phyloP scores from a whole-genome alignment of 2,797 vertebrate species.

The Mus minutoides region DNA sequence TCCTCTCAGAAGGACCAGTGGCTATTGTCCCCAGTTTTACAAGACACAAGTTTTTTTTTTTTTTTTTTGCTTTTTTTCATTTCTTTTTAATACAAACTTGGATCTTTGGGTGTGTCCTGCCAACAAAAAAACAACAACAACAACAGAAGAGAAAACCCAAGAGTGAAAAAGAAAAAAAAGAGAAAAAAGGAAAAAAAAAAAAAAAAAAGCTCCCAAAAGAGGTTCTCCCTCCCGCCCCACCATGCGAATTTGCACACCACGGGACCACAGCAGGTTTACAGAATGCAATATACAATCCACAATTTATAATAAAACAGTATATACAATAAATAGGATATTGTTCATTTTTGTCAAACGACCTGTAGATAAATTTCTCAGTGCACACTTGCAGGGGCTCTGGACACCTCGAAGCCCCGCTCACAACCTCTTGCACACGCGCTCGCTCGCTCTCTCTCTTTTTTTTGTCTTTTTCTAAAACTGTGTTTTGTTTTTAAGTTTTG shows the following conservation, averaged over 20 bases:
- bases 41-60: slow-evolving; percentile 69
- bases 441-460: slow-evolving; percentile 78
- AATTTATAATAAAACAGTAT: slow-evolving; percentile 92
- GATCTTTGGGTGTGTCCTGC: slow-evolving; percentile 89
- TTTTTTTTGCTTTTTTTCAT: slow-evolving; percentile 74
- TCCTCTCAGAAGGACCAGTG: slow-evolving; percentile 32
- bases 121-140: slow-evolving; percentile 85
- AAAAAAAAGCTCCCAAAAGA: slow-evolving; percentile 83
- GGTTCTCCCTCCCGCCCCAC: slow-evolving; percentile 82
- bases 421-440: slow-evolving; percentile 85
- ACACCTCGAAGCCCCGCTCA: slow-evolving; percentile 75
- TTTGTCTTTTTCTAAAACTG: slow-evolving; percentile 84
- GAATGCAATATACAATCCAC: slow-evolving; percentile 91
- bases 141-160: slow-evolving; percentile 85
- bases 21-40: slow-evolving; percentile 47
- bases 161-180: slow-evolving; percentile 83
- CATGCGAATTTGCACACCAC: slow-evolving; percentile 90
- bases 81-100: slow-evolving; percentile 86
- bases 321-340: slow-evolving; percentile 92
- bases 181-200: slow-evolving; percentile 61
- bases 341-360: slow-evolving; percentile 85
- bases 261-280: slow-evolving; percentile 90
- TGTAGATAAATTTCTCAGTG: slow-evolving; percentile 91
- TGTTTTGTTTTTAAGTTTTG: slow-evolving; percentile 84
- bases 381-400: slow-evolving; percentile 85